Evolutionary conservation across 2,797 vertebrate genomes (phyloP).

Genomic region (Microctenopoma stevenorrisi): DNA sequence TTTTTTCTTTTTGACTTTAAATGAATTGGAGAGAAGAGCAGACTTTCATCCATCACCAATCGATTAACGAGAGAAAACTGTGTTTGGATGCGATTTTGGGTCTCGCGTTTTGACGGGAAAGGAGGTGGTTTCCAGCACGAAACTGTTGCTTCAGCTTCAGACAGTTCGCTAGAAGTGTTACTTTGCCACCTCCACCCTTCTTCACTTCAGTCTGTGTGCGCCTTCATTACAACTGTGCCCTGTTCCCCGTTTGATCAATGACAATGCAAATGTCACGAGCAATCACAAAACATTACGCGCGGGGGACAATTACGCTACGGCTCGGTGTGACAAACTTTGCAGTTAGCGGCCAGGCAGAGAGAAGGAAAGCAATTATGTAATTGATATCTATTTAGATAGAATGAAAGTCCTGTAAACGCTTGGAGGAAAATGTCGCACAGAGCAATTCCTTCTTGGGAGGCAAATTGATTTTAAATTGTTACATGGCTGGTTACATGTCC

Average conservation of each 20-base stretch:
- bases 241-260: slow-evolving; percentile 58
- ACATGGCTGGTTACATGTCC: slow-evolving; percentile 84
- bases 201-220: background rate
- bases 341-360: slow-evolving; percentile 36
- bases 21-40: slow-evolving; percentile 16
- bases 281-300: slow-evolving; percentile 37
- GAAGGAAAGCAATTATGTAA: slow-evolving; percentile 66
- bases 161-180: slow-evolving; percentile 5
- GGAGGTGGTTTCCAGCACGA: slow-evolving; percentile 1
- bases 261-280: slow-evolving; percentile 61
- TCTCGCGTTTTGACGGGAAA: background rate
- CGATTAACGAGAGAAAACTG: slow-evolving; percentile 41
- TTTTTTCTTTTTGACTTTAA: slow-evolving; percentile 15
- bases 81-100: slow-evolving; percentile 25
- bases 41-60: slow-evolving; percentile 48
- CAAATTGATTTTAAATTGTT: slow-evolving; percentile 87
- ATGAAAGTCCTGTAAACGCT: slow-evolving; percentile 69
- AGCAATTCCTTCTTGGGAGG: slow-evolving; percentile 79
- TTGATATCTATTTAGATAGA: slow-evolving; percentile 65
- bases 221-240: slow-evolving; percentile 45
- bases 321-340: slow-evolving; percentile 63
- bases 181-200: background rate
- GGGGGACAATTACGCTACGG: slow-evolving; percentile 41
- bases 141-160: slow-evolving; percentile 59
- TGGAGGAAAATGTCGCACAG: slow-evolving; percentile 58